phyloP scores from a whole-genome alignment of 1,140 invertebrate species.

The Trissolcus basalis region DNA sequence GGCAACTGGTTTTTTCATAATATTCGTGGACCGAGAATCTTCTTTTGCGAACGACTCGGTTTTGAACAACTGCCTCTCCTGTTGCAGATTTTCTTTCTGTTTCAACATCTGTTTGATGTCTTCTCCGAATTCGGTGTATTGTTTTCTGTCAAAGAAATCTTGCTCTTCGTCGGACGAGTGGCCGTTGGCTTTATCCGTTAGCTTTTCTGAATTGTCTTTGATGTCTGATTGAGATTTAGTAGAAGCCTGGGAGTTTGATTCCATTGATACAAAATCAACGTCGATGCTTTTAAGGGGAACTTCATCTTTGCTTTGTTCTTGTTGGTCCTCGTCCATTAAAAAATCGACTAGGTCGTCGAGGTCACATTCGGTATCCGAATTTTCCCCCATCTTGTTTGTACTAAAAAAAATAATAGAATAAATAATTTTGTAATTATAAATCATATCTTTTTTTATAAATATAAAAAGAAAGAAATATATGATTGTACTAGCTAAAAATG shows the following conservation, averaged over 20 bases:
- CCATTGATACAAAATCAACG: conserved; percentile 50
- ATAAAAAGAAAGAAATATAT: no score
- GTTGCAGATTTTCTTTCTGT: conserved; percentile 64
- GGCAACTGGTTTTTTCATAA: conserved; percentile 20
- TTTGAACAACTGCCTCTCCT: conserved; percentile 58
- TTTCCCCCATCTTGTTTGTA: conserved; percentile 32
- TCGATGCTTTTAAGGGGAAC: conserved; percentile 40
- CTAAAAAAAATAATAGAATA: no score
- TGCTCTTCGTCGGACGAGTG: conserved; percentile 88
- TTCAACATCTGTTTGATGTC: conserved; percentile 81
- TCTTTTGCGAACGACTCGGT: conserved; percentile 55
- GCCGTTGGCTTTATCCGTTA: conserved; percentile 1
- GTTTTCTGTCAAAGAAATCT: conserved; percentile 82
- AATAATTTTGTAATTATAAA: no score
- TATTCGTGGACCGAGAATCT: conserved; percentile 14
- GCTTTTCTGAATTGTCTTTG: background rate
- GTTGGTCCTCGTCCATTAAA: conserved; percentile 54
- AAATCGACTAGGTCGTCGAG: conserved; percentile 63
- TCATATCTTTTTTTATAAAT: no score
- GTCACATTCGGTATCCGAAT: conserved; percentile 60
- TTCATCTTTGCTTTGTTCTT: conserved; percentile 19
- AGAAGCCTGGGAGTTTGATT: conserved; percentile 60
- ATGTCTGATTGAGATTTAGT: background rate
- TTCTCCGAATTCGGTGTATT: conserved; percentile 83
- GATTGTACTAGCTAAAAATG: no score